phyloP scores from a whole-genome alignment of 2,888 invertebrate genomes.

The Ferrisia virgata region DNA sequence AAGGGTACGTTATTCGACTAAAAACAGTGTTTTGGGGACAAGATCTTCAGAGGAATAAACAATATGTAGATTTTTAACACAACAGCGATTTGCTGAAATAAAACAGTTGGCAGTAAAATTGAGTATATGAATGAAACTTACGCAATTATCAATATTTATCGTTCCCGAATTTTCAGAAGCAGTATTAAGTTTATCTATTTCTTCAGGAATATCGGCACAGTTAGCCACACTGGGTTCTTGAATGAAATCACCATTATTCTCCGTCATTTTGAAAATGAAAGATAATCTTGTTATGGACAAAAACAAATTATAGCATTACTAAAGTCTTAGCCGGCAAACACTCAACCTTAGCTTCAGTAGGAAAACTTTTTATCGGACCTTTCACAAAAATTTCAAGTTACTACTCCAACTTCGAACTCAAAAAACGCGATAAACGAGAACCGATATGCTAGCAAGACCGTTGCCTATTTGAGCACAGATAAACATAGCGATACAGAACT shows the following conservation, averaged over 20 bases:
- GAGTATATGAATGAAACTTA: not conserved
- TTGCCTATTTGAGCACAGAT: constrained; percentile 1
- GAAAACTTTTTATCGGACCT: not conserved
- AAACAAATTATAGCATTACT: not conserved
- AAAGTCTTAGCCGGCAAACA: not conserved
- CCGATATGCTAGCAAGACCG: constrained; percentile 10
- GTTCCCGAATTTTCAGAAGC: not conserved
- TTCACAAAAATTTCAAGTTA: not conserved
- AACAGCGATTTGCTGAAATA: not conserved
- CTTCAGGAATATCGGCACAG: not conserved
- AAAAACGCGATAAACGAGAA: constrained; percentile 7
- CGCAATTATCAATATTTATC: not conserved
- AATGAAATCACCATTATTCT: constrained; percentile 34
- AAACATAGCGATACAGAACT: not conserved
- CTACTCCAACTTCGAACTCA: not conserved
- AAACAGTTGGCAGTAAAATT: not conserved
- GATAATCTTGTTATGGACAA: not conserved
- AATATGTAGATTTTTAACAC: not conserved
- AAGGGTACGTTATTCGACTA: not conserved
- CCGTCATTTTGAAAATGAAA: constrained; percentile 19
- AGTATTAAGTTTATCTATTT: not conserved
- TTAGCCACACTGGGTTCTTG: constrained; percentile 29
- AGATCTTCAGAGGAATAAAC: not conserved
- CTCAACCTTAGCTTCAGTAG: not conserved
- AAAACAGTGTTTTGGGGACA: not conserved